Conservation (phyloP, 2,888 invertebrate genomes). For the Villa cingulata region DNA sequence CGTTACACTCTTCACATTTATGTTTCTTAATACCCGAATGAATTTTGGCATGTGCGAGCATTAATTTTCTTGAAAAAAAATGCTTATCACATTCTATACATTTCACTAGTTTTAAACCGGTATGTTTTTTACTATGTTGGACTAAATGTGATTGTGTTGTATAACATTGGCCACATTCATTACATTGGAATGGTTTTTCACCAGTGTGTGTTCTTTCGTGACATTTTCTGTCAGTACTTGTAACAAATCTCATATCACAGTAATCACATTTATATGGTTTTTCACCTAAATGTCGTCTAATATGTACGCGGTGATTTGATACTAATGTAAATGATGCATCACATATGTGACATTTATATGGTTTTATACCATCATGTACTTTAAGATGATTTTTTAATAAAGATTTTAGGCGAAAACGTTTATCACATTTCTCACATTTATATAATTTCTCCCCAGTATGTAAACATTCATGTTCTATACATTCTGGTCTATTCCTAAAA, state of each 20-base stretch:
- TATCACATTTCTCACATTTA: not conserved
- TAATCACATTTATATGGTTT: not conserved
- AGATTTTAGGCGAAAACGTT: not conserved
- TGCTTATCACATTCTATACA: not conserved
- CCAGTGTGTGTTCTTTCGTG: not conserved
- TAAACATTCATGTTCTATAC: not conserved
- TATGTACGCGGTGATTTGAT: not conserved
- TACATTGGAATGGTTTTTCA: not conserved
- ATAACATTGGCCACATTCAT: not conserved
- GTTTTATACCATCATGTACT: not conserved
- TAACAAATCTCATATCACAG: not conserved
- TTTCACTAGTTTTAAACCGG: not conserved
- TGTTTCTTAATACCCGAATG: not conserved
- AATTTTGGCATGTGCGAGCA: not conserved
- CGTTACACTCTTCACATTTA: not conserved
- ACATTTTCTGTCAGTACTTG: not conserved
- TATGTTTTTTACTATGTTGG: not conserved
- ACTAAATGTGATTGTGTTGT: not conserved
- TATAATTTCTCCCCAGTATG: not conserved
- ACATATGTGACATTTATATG: not conserved
- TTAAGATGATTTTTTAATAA: no score
- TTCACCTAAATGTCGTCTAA: not conserved
- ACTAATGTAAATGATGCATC: not conserved
- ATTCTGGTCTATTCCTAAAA: not conserved
- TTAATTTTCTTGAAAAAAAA: not conserved